Evolutionary conservation across 2,797 vertebrate species (phyloP), one percentile per base, ranked within the genome.

Genomic region (Alectoris magna): DNA sequence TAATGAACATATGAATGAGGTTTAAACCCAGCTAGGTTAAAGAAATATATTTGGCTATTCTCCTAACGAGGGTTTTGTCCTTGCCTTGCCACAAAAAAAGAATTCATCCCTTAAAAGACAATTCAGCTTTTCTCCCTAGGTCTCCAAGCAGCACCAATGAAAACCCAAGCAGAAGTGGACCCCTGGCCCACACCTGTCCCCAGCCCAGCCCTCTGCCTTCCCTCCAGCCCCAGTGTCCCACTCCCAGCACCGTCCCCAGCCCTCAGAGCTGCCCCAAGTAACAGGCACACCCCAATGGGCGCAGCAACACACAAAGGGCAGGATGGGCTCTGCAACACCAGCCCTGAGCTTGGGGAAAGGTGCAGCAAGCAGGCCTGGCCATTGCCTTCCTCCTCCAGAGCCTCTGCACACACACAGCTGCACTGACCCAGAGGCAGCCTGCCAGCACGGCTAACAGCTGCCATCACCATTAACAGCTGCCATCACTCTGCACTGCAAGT

Each of bases 1-100:
- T 95, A 86, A 88, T 92, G 94, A 96, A 75, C 87, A 88, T 86
- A 95, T 78, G 83, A 90, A 96, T 93, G 91, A 88, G 73, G 23
- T 78, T 92, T 91, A 90, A 94, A 86, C 39, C 66, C 67, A 78
- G 83, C 43, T 81, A 93, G 27, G 9, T 53, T 53, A 53, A 93
- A 96, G 63, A 76, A 92, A 92, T 90, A 41, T 78, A 92, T 86
- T 70, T 91, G 73, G 51, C 66, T 60, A 44, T 63, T 78, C 55
- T 90, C 46, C 11, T 84, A 72, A 77, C 7, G 60, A 88, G 51
- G 29, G 24, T 21, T 81, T 96, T 81, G 91, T 75, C 83, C 55
- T 83, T 70, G 69, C 76, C 46, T 88, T 48, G 27, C 31, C 63
- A 81, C 59, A 78, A n/a, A 91, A 19, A 78, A 24, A 27, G 91